Conservation (phyloP, 2,888 invertebrate genomes). For the Rhingia rostrata region DNA sequence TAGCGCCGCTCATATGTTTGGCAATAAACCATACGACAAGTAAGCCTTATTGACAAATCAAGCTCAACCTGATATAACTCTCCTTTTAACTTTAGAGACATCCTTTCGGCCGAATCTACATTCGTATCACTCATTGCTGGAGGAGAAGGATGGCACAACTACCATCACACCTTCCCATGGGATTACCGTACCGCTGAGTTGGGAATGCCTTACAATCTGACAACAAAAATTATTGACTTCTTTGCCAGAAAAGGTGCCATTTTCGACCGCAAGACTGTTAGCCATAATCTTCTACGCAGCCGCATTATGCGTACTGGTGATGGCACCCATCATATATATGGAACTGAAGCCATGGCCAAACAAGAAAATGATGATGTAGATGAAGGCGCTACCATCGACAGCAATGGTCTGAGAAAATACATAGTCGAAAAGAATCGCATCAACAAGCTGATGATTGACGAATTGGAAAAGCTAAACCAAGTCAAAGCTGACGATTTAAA, state of each 20-base stretch:
- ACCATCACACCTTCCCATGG: conserved; percentile 94
- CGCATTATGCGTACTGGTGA: conserved; percentile 87
- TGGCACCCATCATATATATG: conserved; percentile 85
- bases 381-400: conserved; percentile 49
- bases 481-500: conserved; percentile 73
- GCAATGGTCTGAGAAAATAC: conserved; percentile 72
- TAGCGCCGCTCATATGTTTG: conserved; percentile 88
- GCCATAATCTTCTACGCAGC: conserved; percentile 82
- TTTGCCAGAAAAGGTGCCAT: conserved; percentile 85
- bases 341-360: conserved; percentile 76
- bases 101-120: conserved; percentile 89
- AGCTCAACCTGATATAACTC: background rate
- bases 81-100: conserved; percentile 84
- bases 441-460: conserved; percentile 71
- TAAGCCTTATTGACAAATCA: conserved; percentile 78
- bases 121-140: conserved; percentile 87
- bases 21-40: conserved; percentile 87
- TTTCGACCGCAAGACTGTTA: conserved; percentile 83
- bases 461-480: conserved; percentile 70
- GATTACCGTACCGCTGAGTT: conserved; percentile 94
- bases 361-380: conserved; percentile 56
- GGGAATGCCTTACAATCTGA: conserved; percentile 85
- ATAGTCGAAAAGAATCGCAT: conserved; percentile 76
- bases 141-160: conserved; percentile 95
- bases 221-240: conserved; percentile 86